Evolutionary conservation across 2,888 invertebrate species (phyloP), one percentile per base, ranked within the genome.

Genomic region (Aphrophora alni): DNA sequence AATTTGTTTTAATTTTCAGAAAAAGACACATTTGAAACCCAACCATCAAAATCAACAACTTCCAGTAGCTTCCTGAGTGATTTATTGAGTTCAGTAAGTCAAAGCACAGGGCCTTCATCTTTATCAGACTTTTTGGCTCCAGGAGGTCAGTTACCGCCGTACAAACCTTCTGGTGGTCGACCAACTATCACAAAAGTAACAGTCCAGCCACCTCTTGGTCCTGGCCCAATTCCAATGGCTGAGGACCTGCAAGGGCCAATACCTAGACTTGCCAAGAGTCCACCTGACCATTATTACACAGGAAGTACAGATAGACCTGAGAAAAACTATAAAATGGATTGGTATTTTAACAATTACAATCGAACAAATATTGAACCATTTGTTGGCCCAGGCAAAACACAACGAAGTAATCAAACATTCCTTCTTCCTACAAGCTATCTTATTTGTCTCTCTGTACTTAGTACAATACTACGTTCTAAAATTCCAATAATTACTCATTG

Each of bases 291-390:
- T 44, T 81, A 82, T 70, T 79, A 75, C 68, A 77, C 80, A 5
- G 28, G 51, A 25, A 59, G 38, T 26, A 38, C 68, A 12, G 38
- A 72, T 0, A 73, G 69, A 74, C 80, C 71, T 17, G 75, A 69
- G 12, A 75, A 51, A n/a, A 82, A 84, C 77, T 68, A 78, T 17
- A 80, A 83, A 12, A 83, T 83, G 69, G 87, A 87, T 77, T 97
- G 97, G 97, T 97, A 97, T 88, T 96, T 94, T 87, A 93, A 93
- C 84, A 95, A 95, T 87, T 96, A 96, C 87, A 95, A 95, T 87
- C 93, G 92, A 86, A 92, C 90, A 2, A 89, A 90, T 84, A 84
- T 90, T 75, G 90, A 90, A 83, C 90, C 91, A 12, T 91, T 87
- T 82, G 86, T 90, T n/a, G 89, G 88, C 7, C 83, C 82, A 5